A percentile compares a stretch with the other conserved stretches of the same genome.
phyloP scores from a whole-genome alignment of 2,113 vertebrate species.

The Platysternon megacephalum region DNA sequence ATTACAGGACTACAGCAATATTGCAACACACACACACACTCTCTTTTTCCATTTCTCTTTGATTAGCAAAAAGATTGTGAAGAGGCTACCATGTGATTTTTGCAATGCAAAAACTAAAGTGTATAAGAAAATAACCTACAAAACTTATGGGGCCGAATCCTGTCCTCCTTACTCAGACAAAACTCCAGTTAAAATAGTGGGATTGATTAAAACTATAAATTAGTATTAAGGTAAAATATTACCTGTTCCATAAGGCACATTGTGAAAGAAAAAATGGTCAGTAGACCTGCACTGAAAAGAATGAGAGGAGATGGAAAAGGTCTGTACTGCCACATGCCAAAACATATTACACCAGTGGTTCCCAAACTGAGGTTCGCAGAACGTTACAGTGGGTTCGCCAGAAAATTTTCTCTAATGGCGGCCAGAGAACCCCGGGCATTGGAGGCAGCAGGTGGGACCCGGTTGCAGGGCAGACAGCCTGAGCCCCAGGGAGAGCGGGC shows the following conservation, averaged over 20 bases:
- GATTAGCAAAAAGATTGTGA: neutral
- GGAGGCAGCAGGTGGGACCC: too few relatives aligned
- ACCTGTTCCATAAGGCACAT: neutral
- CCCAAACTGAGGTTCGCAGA: too few relatives aligned
- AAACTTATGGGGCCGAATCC: neutral
- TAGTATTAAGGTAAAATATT: neutral
- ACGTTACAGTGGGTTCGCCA: too few relatives aligned
- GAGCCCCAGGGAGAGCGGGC: too few relatives aligned
- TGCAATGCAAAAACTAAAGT: neutral
- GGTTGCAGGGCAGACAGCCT: too few relatives aligned
- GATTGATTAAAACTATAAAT: neutral
- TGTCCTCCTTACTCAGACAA: neutral
- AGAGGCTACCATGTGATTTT: rapidly evolving
- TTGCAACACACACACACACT: neutral
- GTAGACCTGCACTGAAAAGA: neutral
- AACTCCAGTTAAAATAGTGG: neutral
- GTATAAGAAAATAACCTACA: neutral
- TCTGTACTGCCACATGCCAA: constrained; percentile 10
- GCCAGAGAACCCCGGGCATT: too few relatives aligned
- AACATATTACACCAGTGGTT: constrained; percentile 34
- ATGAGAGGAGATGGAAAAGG: neutral
- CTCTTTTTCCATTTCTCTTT: neutral
- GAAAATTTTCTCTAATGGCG: too few relatives aligned
- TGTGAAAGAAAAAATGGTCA: neutral
- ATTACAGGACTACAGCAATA: neutral